Evolutionary conservation across 2,113 vertebrate genomes (phyloP).

Genomic region (Puntigrus tetrazona): DNA sequence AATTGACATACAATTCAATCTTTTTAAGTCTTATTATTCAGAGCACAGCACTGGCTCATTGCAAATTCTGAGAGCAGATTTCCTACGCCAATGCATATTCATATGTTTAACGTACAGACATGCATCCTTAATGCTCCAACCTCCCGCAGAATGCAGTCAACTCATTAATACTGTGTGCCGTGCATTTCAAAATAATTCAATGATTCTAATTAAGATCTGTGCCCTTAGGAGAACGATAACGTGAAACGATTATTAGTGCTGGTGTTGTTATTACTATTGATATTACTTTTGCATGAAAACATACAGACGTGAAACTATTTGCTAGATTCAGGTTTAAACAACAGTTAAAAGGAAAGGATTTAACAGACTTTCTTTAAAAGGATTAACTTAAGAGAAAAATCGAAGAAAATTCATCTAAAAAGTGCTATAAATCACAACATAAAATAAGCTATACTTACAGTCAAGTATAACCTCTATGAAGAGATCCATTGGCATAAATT

Average conservation of each 20-base stretch:
- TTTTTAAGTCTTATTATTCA: slow-evolving; percentile 70
- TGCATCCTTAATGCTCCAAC: slow-evolving; percentile 71
- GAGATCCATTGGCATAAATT: not conserved
- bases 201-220: slow-evolving; percentile 59
- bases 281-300: slow-evolving; percentile 13
- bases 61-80: slow-evolving; percentile 72
- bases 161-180: slow-evolving; percentile 75
- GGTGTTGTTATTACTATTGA: slow-evolving; percentile 19
- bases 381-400: not conserved
- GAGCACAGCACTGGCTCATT: slow-evolving; percentile 69
- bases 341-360: not conserved
- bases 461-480: not conserved
- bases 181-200: slow-evolving; percentile 63
- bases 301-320: slow-evolving; percentile 3
- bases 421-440: not conserved
- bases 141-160: slow-evolving; percentile 65
- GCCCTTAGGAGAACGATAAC: slow-evolving; percentile 35
- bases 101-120: slow-evolving; percentile 81
- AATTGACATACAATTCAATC: slow-evolving; percentile 47
- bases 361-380: not conserved
- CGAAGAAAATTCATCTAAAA: not conserved
- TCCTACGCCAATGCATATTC: slow-evolving; percentile 77
- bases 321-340: slow-evolving; percentile 1
- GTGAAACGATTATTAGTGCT: slow-evolving; percentile 31
- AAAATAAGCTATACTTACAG: not conserved